phyloP scores from a whole-genome alignment of 2,797 vertebrate species.

The Vespertilio murinus region DNA sequence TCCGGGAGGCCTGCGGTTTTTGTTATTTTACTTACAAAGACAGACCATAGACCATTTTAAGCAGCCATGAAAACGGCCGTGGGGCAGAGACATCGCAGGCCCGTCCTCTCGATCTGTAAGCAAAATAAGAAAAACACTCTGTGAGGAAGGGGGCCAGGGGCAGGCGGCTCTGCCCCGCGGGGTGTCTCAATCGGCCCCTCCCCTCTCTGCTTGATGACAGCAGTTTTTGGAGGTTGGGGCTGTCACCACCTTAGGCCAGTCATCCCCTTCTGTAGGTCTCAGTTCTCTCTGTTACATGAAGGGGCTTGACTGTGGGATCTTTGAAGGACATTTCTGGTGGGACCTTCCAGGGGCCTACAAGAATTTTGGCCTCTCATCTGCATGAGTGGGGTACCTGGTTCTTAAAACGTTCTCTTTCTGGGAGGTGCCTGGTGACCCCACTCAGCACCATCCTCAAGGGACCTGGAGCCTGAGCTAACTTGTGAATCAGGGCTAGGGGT shows the following conservation, averaged over 20 bases:
- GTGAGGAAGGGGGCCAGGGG: slow-evolving; percentile 79
- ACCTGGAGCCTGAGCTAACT: neutral
- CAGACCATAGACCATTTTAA: slow-evolving; percentile 90
- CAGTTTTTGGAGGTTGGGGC: neutral
- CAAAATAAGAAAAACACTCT: slow-evolving; percentile 86
- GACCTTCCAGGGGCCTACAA: neutral
- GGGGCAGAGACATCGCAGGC: slow-evolving; percentile 84
- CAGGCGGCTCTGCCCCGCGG: neutral
- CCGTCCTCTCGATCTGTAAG: slow-evolving; percentile 87
- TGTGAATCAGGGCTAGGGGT: neutral
- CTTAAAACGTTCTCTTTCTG: neutral
- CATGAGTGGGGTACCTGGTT: neutral
- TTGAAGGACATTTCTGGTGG: neutral
- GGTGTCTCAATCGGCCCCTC: neutral
- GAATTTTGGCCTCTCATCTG: neutral
- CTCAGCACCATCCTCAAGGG: neutral
- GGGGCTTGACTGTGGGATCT: neutral
- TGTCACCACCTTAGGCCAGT: neutral
- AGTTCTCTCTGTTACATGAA: neutral
- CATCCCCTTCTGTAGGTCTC: neutral
- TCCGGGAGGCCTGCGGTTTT: slow-evolving; percentile 50
- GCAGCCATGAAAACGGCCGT: slow-evolving; percentile 87
- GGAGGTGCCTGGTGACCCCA: neutral
- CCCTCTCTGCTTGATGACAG: neutral
- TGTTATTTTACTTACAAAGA: slow-evolving; percentile 87